A percentile compares a stretch with the other conserved stretches of the same genome.
phyloP scores from a whole-genome alignment of 2,113 vertebrate genomes.

The Tragelaphus strepsiceros region DNA sequence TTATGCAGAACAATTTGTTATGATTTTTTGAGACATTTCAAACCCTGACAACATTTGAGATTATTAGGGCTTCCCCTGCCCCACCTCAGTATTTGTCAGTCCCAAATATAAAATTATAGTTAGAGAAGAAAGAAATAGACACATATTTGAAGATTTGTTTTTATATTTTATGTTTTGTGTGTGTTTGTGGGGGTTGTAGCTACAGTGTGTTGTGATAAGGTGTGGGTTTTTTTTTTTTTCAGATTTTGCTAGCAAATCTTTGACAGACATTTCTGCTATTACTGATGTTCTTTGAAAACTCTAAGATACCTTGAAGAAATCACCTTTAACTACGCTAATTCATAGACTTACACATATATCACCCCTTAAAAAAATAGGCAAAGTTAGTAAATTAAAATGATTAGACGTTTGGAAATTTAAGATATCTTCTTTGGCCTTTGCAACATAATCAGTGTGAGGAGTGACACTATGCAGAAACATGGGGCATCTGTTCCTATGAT shows the following conservation, averaged over 20 bases:
- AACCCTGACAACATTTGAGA: neutral
- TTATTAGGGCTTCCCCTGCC: neutral
- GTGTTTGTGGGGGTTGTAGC: neutral
- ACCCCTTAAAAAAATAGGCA: neutral
- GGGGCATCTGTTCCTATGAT: neutral
- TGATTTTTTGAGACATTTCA: neutral
- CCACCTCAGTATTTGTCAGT: neutral
- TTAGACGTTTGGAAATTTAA: neutral
- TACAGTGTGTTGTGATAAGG: neutral
- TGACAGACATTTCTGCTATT: neutral
- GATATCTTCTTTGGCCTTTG: neutral
- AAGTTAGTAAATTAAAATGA: neutral
- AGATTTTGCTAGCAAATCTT: neutral
- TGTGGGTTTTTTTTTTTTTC: neutral
- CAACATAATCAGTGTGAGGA: rapidly evolving
- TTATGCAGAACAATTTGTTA: neutral
- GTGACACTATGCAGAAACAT: neutral
- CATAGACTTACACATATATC: neutral
- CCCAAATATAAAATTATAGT: neutral
- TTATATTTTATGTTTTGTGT: neutral
- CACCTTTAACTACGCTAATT: neutral
- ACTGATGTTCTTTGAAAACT: neutral
- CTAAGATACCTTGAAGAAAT: neutral
- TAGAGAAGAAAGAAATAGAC: neutral
- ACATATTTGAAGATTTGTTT: neutral